A percentile compares a stretch with the other conserved stretches of the same genome.
phyloP scores from a whole-genome alignment of 2,113 vertebrate species.

The Megaptera novaeangliae region DNA sequence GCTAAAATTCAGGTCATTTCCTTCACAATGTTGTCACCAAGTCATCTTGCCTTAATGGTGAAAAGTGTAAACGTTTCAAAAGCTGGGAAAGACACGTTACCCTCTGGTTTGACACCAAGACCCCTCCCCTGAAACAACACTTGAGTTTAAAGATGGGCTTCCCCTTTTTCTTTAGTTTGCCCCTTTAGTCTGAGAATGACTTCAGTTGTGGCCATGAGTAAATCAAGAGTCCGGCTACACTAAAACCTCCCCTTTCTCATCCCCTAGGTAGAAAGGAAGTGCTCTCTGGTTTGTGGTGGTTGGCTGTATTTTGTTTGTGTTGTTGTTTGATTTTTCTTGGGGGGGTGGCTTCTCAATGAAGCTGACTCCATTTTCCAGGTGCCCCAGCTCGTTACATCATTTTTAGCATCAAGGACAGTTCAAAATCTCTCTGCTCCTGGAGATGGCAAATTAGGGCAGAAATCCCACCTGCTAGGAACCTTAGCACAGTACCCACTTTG shows the following conservation, averaged over 20 bases:
- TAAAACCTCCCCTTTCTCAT: neutral
- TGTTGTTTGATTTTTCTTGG: neutral
- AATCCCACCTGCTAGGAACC: too few species aligned
- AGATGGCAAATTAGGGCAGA: fast-evolving
- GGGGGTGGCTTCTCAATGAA: neutral
- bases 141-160: neutral
- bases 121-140: fast-evolving
- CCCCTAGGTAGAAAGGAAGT: too few species aligned
- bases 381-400: fast-evolving
- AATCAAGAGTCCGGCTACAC: neutral
- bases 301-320: neutral
- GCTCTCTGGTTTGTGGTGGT: neutral
- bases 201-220: too few species aligned
- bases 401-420: neutral
- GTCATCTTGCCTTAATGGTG: too few species aligned
- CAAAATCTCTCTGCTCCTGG: fast-evolving
- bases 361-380: neutral
- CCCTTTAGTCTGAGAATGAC: neutral
- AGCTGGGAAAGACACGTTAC: neutral
- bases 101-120: fast-evolving
- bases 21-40: fast-evolving
- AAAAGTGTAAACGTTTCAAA: neutral
- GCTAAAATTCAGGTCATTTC: neutral
- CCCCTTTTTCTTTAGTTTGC: neutral
- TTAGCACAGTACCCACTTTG: fast-evolving